Base-by-base conservation (phyloP, 2,113 vertebrate genomes). In the Danio rerio region DNA sequence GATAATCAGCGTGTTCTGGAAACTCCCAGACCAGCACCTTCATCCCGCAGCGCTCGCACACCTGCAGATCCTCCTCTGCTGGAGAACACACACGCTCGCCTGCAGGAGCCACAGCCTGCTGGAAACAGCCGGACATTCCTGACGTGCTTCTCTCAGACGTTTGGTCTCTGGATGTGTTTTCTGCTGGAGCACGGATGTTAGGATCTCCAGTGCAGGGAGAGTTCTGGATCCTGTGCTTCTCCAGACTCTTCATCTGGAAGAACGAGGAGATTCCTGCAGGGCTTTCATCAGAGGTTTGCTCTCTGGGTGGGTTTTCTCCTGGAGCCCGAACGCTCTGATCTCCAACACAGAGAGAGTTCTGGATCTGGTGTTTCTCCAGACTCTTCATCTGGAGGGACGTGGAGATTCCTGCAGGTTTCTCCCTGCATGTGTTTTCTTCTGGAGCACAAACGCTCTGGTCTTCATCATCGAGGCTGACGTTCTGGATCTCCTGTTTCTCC, bases 1-100 rank as follows among this genome's bases (percentile, higher is more conserved):
- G 98, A 79, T 96, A 99, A 88, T 99, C 98, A 4, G 69, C 91
- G 79, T 99, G 98, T 90, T 99, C 98, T 0, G 96, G 95, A 92
- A 97, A 94, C 31, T 99, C 96, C 98, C 98, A 99, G 12, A 92
- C 92, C 42, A 89, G 84, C 78, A 98, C 90, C 0, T 94, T 88
- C 89, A 93, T 87, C 45, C 93, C 93, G 9, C 98, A 99, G 76
- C 92, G 95, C n/a, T 97, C 94, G 83, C 98, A 99, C 4, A 0
- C 45, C 40, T 95, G 71, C 83, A 93, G 83, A 88, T 97, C 95
- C 55, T 95, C 94, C 43, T 45, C 4, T 12, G 62, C 59, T 21
- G 3, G 5, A 31, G 31, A 31, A 31, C 31, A 31, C 31, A 31
- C 31, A 3, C 31, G 31, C 31, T 31, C 31, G 3, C 3, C 31